A percentile compares a stretch with the other conserved stretches of the same genome.
Evolutionary conservation across 2,113 vertebrate genomes (phyloP).

Genomic region (Regulus satrapa): DNA sequence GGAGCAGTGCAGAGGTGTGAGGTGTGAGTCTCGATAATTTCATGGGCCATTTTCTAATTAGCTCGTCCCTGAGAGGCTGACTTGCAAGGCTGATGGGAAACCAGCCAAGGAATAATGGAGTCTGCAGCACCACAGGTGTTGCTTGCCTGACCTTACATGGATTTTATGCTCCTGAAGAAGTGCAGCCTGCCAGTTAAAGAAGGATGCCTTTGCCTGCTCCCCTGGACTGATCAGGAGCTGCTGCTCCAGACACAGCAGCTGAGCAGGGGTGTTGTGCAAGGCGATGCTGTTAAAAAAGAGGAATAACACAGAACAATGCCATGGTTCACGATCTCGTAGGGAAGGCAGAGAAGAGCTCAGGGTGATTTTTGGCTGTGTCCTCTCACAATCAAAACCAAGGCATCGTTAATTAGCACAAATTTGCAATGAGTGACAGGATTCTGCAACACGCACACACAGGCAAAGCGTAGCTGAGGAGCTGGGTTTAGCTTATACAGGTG

Average conservation of each 20-base stretch:
- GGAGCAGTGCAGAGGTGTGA: constrained; percentile 2
- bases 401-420: neutral
- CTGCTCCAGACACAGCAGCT: neutral
- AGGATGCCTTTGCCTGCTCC: neutral
- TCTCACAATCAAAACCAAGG: neutral
- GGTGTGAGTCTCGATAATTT: constrained; percentile 32
- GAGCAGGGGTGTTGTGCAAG: neutral
- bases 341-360: neutral
- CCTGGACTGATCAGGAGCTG: neutral
- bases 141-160: neutral
- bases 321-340: neutral
- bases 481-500: neutral
- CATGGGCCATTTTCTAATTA: constrained; percentile 44
- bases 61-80: constrained; percentile 35
- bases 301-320: neutral
- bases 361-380: neutral
- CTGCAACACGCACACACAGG: neutral
- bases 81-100: neutral
- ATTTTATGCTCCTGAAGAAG: neutral
- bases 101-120: neutral
- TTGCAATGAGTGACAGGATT: neutral
- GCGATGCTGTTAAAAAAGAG: neutral
- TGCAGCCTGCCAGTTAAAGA: neutral
- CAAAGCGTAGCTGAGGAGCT: neutral
- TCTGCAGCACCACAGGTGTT: neutral